Conservation (phyloP, 2,797 vertebrate genomes). For the Dallia pectoralis region DNA sequence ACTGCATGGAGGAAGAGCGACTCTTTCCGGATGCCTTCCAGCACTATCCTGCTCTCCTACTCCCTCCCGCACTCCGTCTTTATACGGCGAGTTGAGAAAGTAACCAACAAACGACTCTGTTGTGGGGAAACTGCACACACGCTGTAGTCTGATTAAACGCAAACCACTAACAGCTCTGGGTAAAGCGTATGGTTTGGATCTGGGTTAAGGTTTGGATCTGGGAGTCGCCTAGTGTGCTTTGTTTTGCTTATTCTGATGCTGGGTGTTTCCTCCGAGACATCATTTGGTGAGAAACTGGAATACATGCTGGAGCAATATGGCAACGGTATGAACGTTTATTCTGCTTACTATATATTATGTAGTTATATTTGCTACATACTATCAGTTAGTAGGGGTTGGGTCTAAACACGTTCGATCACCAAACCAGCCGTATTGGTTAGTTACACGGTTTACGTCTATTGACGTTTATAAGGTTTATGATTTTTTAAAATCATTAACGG, state of each 20-base stretch:
- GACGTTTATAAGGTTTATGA: no score
- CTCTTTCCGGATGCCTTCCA: background rate
- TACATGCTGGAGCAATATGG: constrained; percentile 43
- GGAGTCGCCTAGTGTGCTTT: background rate
- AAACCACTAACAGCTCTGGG: background rate
- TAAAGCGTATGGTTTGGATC: background rate
- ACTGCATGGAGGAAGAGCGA: background rate
- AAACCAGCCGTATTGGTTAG: no score
- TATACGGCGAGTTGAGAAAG: background rate
- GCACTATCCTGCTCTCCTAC: background rate
- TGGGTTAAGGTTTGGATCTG: background rate
- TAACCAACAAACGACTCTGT: background rate
- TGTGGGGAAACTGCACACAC: background rate
- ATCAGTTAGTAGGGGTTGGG: background rate
- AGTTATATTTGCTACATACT: background rate
- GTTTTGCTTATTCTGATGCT: background rate
- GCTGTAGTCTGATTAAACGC: background rate
- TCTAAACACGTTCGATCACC: no score
- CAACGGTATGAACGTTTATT: constrained; percentile 38
- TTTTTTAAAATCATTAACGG: no score
- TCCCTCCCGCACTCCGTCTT: background rate
- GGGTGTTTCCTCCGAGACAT: constrained; percentile 12
- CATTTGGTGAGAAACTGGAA: background rate
- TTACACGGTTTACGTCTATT: no score
- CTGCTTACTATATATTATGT: background rate